A percentile compares a stretch with the other conserved stretches of the same genome.
Conservation (phyloP, 2,113 vertebrate species). For the Uria lomvia region DNA sequence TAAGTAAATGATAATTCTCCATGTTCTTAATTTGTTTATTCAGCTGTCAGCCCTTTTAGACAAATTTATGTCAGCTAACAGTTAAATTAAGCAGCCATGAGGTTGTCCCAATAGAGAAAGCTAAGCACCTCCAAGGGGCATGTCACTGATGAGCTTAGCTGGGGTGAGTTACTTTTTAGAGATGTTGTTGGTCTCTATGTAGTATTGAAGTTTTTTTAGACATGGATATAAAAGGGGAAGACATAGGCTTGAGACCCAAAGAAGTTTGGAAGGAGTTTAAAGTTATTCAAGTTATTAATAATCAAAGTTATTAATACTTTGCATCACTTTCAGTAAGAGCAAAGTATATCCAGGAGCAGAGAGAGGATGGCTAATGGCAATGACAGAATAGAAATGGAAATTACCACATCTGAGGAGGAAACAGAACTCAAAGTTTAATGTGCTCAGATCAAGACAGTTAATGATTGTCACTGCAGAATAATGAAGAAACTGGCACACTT, state of each 20-base stretch:
- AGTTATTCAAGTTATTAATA: neutral
- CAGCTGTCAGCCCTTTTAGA: neutral
- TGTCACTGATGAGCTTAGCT: neutral
- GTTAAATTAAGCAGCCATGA: neutral
- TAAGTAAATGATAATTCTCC: neutral
- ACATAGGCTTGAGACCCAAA: neutral
- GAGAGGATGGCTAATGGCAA: neutral
- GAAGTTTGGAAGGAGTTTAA: neutral
- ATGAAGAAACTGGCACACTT: neutral
- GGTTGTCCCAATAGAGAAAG: neutral
- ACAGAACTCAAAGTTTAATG: neutral
- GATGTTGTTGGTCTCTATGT: rapidly evolving
- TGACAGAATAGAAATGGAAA: constrained; percentile 17
- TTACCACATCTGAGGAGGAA: neutral
- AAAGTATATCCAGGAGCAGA: neutral
- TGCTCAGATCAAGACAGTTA: neutral
- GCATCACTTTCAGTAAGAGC: neutral
- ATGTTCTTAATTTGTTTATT: neutral
- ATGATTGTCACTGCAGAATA: neutral
- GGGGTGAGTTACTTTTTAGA: neutral
- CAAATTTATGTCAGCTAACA: neutral
- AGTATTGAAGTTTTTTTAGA: neutral
- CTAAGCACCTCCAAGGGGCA: neutral
- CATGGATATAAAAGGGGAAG: neutral
- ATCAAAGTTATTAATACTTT: neutral